Conservation (phyloP, 2,888 invertebrate genomes). For the Drepanosiphum platanoidis region DNA sequence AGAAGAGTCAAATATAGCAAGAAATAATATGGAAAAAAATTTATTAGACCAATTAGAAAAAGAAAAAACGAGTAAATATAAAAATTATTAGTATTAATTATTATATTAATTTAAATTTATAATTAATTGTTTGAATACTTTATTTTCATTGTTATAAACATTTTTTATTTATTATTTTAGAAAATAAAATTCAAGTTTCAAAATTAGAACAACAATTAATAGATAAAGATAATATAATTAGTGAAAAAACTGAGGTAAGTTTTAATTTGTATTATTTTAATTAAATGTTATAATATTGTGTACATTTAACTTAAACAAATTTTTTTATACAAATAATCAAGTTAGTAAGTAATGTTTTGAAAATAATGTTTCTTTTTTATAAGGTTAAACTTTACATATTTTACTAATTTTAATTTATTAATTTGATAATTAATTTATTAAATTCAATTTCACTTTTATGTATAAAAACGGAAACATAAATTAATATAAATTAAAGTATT, state of each 20-base stretch:
- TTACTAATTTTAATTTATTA: too few relatives aligned
- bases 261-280: background rate
- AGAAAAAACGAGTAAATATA: constrained; percentile 43
- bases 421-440: too few relatives aligned
- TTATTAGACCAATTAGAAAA: constrained; percentile 43
- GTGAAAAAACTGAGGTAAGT: constrained; percentile 56
- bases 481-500: too few relatives aligned
- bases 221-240: constrained; percentile 43
- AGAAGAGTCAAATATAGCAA: constrained; percentile 30
- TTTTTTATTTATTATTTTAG: constrained; percentile 19
- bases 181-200: constrained; percentile 33
- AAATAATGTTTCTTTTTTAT: too few relatives aligned
- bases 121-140: too few relatives aligned
- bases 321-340: too few relatives aligned
- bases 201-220: constrained; percentile 52
- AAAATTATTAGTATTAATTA: background rate
- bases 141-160: background rate
- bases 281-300: background rate
- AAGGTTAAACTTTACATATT: too few relatives aligned
- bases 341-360: too few relatives aligned
- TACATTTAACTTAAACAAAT: too few relatives aligned
- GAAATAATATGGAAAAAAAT: constrained; percentile 9
- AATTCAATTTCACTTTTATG: too few relatives aligned
- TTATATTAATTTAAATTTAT: background rate
- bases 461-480: too few relatives aligned